phyloP scores from a whole-genome alignment of 1,140 invertebrate species.

The Nilaparvata lugens region DNA sequence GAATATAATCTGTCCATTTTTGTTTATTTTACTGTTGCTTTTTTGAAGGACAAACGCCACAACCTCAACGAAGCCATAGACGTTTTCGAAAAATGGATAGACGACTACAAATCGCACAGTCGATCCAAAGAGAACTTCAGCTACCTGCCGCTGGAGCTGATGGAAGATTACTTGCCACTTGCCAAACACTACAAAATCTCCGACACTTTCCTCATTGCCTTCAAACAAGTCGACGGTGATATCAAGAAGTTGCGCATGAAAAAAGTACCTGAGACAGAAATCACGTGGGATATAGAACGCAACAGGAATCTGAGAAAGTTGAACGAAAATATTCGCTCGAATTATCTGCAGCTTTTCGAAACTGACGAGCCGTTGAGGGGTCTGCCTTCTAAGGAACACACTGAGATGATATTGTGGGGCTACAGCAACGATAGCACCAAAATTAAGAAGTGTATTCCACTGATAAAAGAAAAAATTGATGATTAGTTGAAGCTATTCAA shows the following conservation, averaged over 20 bases:
- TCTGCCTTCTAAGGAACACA: slow-evolving; percentile 33
- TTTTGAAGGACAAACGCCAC: slow-evolving; percentile 20
- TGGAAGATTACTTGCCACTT: slow-evolving; percentile 30
- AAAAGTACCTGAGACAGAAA: slow-evolving; percentile 26
- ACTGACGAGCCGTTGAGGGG: slow-evolving; percentile 29
- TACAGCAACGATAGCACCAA: slow-evolving; percentile 34
- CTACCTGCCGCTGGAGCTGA: slow-evolving; percentile 33
- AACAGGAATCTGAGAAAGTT: slow-evolving; percentile 30
- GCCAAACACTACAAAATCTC: slow-evolving; percentile 31
- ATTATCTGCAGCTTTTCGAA: slow-evolving; percentile 29
- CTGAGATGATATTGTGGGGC: slow-evolving; percentile 34
- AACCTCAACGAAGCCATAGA: slow-evolving; percentile 34
- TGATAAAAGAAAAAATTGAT: slow-evolving; percentile 29
- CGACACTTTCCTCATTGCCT: slow-evolving; percentile 31
- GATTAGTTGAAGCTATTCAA: no score
- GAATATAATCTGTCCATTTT: no score
- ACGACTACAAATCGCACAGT: slow-evolving; percentile 34
- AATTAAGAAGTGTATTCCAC: slow-evolving; percentile 33
- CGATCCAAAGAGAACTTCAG: slow-evolving; percentile 35
- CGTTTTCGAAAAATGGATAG: slow-evolving; percentile 35
- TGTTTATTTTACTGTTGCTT: no score
- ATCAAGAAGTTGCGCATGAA: slow-evolving; percentile 33
- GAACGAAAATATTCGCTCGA: slow-evolving; percentile 26
- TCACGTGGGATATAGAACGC: slow-evolving; percentile 37
- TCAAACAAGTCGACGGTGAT: slow-evolving; percentile 31